Conservation (phyloP, 2,888 invertebrate genomes). For the Drosophila affinis region DNA sequence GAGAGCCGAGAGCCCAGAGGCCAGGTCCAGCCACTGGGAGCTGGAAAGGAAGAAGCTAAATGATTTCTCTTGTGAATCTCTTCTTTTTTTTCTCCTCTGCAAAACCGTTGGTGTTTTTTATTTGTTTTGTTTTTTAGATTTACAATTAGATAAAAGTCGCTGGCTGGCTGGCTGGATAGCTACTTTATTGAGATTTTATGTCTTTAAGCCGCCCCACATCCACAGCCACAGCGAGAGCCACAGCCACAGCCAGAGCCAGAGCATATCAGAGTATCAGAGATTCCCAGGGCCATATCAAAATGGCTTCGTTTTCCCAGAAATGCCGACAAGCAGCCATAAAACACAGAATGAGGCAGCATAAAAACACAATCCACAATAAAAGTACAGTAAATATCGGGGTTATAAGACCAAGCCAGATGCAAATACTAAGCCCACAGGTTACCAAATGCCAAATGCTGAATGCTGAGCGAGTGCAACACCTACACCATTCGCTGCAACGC, state of each 20-base stretch:
- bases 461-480: too few species aligned
- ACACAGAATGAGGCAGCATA: constrained; percentile 66
- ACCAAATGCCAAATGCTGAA: too few species aligned
- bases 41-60: constrained; percentile 30
- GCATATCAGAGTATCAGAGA: constrained; percentile 12
- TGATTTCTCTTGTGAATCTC: constrained; percentile 58
- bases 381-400: not conserved
- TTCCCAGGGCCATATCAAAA: constrained; percentile 60
- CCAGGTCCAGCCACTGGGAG: not conserved
- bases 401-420: not conserved
- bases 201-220: constrained; percentile 63
- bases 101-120: constrained; percentile 18
- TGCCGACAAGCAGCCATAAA: constrained; percentile 64
- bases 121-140: constrained; percentile 60
- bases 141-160: constrained; percentile 75
- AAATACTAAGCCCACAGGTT: not conserved
- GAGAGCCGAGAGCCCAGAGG: not conserved
- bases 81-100: constrained; percentile 31
- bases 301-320: constrained; percentile 65
- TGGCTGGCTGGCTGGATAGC: constrained; percentile 49
- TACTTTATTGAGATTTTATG: constrained; percentile 81
- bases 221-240: not conserved
- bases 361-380: constrained; percentile 43
- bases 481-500: too few species aligned
- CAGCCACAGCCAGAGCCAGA: not conserved